These are phyloP conservation scores for Poecilobothrus nobilitatus DNA, from an alignment of 2,888 invertebrate species.

Conservation along the genomic window DNA sequence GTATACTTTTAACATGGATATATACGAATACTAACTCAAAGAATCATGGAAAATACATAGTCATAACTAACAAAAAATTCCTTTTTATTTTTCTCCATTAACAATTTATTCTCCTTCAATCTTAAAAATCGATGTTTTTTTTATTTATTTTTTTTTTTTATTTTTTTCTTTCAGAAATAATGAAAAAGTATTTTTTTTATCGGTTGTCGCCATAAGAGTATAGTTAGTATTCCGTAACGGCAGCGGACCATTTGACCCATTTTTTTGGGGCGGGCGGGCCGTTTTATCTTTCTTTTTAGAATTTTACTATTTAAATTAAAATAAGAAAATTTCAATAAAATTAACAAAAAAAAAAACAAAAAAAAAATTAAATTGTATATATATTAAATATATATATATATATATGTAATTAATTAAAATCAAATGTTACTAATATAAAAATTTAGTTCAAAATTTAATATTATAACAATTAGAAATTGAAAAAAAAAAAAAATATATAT, in stretches of 20 bases:
- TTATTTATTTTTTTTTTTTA: too few relatives aligned
- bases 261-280: slow-evolving; percentile 25
- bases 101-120: slow-evolving; percentile 7
- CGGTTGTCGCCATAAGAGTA: slow-evolving; percentile 21
- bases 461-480: too few relatives aligned
- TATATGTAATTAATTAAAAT: too few relatives aligned
- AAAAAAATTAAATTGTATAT: not conserved
- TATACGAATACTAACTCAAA: too few relatives aligned
- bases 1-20: too few relatives aligned
- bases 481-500: not conserved
- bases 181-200: slow-evolving; percentile 16
- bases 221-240: slow-evolving; percentile 23
- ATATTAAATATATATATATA: too few relatives aligned
- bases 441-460: too few relatives aligned
- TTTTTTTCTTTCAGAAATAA: slow-evolving; percentile 5
- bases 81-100: too few relatives aligned
- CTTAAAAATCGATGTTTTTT: slow-evolving; percentile 21
- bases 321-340: slow-evolving; percentile 12
- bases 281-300: slow-evolving; percentile 16
- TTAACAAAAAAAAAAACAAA: not conserved
- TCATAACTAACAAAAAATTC: too few relatives aligned
- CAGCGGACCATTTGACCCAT: slow-evolving; percentile 26
- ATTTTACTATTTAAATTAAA: slow-evolving; percentile 9
- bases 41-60: too few relatives aligned
- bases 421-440: too few relatives aligned